Evolutionary conservation across 2,888 invertebrate genomes (phyloP), one percentile per base, ranked within the genome.

Genomic region (Phyllotreta striolata): DNA sequence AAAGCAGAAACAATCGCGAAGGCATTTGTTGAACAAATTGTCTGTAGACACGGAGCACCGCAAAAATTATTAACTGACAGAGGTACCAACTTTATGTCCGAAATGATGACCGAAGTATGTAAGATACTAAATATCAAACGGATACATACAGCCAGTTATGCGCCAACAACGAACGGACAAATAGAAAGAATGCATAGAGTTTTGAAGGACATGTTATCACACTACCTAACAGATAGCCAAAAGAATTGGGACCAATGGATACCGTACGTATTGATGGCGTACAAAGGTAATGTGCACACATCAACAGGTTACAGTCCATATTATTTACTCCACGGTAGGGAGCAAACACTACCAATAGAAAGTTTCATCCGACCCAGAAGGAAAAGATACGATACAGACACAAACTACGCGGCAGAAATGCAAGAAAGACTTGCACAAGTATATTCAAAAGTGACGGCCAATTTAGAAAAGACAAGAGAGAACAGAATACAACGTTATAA

Each of bases 91-190:
- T 76, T 77, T 51, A 37, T 70, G 6, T 72, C 73, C 0, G 54
- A 64, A 6, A n/a, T 77, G 12, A 68, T 77, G 8, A 68, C 66
- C 40, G 66, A 73, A 40, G 57, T 75, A 1, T 73, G 74, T 34
- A 64, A 67, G 51, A 39, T 69, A 7, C 52, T 77, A n/a, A 57
- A 66, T 0, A 74, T 77, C 4, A 52, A 68, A 10, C 72, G 70
- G 54, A 35, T 74, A 5, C 67, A 70, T 40, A 77, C 75, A 1
- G 70, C 74, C 0, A 62, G 74, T 3, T 76, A 75, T 59, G 73
- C 74, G 24, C 75, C 78, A 5, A 63, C 67, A 10, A 57, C 71
- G 1, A 79, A 79, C 55, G 77, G 76, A 4, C 62, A 72, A 41
- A 62, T 78, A 0, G 78, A 79, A 57, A 40, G 77, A 40, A 64